These are phyloP conservation scores for Tiliacea citrago DNA, from an alignment of 2,888 invertebrate species.

Conservation along the genomic window DNA sequence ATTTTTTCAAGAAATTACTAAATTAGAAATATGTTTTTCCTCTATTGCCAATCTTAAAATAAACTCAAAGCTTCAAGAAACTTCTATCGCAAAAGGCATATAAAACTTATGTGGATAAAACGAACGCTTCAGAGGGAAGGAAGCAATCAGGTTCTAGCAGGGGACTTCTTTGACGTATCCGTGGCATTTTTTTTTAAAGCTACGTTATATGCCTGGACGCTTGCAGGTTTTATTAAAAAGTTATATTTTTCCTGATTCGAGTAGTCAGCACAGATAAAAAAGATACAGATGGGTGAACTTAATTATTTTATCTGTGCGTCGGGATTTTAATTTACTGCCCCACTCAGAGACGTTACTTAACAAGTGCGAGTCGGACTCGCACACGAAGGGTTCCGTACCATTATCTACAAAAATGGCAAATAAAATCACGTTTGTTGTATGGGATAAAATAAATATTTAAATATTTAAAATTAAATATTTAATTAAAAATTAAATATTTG, in stretches of 20 bases:
- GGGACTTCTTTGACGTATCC: conserved; percentile 38
- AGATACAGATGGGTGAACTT: neutral
- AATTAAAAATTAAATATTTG: too few species aligned
- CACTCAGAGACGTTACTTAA: too few species aligned
- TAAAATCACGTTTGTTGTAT: too few species aligned
- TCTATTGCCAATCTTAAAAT: conserved; percentile 6
- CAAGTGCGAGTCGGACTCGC: too few species aligned
- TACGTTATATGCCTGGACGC: conserved; percentile 1
- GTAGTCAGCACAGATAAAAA: neutral
- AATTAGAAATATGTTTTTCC: neutral
- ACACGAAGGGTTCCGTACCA: too few species aligned
- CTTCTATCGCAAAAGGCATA: conserved; percentile 16
- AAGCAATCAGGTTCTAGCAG: conserved; percentile 39
- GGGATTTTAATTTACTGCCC: neutral
- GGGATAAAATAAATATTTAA: too few species aligned
- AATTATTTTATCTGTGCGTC: neutral
- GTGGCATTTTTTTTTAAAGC: conserved; percentile 15
- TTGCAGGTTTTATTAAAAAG: conserved; percentile 35
- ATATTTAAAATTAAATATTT: too few species aligned
- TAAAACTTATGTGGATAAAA: conserved; percentile 44
- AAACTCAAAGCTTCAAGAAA: conserved; percentile 32
- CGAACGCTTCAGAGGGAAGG: neutral
- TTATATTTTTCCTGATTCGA: neutral
- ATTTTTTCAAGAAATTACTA: conserved; percentile 1
- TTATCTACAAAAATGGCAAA: too few species aligned